Base-by-base conservation (phyloP, 1,140 invertebrate genomes). In the Drosophila saltans region DNA sequence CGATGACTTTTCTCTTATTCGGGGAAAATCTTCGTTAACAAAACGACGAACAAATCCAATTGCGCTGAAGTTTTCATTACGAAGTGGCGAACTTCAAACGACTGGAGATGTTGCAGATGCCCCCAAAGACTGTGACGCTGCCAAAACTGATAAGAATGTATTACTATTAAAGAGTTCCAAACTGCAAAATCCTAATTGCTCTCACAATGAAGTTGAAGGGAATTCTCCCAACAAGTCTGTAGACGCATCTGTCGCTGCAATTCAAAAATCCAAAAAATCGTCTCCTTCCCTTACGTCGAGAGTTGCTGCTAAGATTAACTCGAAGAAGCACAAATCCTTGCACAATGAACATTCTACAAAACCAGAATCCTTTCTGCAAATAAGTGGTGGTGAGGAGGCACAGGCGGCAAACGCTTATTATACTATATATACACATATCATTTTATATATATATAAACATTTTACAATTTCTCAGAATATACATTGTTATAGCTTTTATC, bases 241-340 rank as follows among this genome's bases (percentile, higher is more conserved):
- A 1, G 33, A 36, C 33, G 33, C 33, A 36, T 36, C 3, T 36
- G 33, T 36, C 33, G 6, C 24, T 10, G 45, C 26, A 9, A 6
- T 30, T 7, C 26, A 33, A 21, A 72, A 66, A 8, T 57, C 36
- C 21, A 57, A 26, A 33, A 81, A 81, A 68, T 52, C 45, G 16
- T 75, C 73, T 69, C 78, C 73, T 84, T 80, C 69, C 77, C 80
- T n/a, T 10, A 52, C 45, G 5, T 85, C 81, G 33, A 77, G 81
- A 81, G 77, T 85, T 55, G 81, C 81, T 30, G 81, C 81, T 45
- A 85, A 85, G 74, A 81, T 85, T 26, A 78, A 72, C 57, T 73
- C 62, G 11, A 86, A 80, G 43, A 86, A 82, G 36, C 77, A 69
- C 33, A 81, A 82, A 43, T 43, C 43, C 30, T 33, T 61, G 61